Base-by-base conservation (phyloP, 2,888 invertebrate species). In the Cephus nigrinus region DNA sequence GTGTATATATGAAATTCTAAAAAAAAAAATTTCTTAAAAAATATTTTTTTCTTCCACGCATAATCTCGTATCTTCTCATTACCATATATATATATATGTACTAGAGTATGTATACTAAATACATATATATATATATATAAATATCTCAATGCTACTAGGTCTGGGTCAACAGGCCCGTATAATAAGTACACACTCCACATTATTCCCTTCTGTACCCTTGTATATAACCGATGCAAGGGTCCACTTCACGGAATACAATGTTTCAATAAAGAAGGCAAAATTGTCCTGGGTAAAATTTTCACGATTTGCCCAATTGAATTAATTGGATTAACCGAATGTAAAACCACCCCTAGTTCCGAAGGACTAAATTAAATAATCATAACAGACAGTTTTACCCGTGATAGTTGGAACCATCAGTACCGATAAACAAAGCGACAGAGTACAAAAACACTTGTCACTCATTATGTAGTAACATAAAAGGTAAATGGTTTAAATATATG, bases 131-230 rank as follows among this genome's bases (percentile, higher is more conserved):
- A 12, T 35, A 23, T 35, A 12, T 12, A 31, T 32, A 32, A 1
- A 73, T 36, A 74, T 23, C 4, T 73, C 73, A 73, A n/a, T 73
- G 74, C 11, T 23, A 74, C 12, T 34, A 11, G 74, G 74, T 34
- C 74, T 74, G 74, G 74, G 35, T 74, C 36, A 33, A 74, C 31
- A 33, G 71, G 33, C 71, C 71, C 71, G 71, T 71, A 71, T 71
- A 33, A 31, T 33, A 32, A n/a, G 71, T 71, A 33, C 12, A 11
- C 32, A 71, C 71, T 55, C 1, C 55, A 55, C 23, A 55, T 55
- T 55, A 55, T 55, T 23, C 55, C 9, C 55, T 55, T 55, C 23
- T 55, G 55, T 55, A 55, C 23, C 23, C 55, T 55, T 55, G 55
- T 9, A 23, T 23, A 55, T 23, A 55, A 55, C 2, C 23, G 23